Evolutionary conservation across 2,797 vertebrate genomes (phyloP), one percentile per base, ranked within the genome.

Genomic region (Chelon labrosus): DNA sequence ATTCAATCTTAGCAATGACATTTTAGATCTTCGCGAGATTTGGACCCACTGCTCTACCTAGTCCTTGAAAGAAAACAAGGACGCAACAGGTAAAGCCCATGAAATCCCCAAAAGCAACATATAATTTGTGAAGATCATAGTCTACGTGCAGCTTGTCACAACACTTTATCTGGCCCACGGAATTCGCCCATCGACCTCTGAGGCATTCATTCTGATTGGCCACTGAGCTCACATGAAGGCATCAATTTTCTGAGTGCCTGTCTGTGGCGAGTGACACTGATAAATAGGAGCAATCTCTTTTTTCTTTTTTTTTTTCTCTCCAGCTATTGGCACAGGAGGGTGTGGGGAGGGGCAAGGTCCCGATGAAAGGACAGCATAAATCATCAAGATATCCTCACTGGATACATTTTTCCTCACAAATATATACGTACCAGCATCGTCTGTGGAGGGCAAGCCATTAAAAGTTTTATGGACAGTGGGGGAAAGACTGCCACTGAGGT

Each of bases 231-330:
- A 70, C 69, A 82, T 53, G 58, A 59, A 63, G 47, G 62, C 83
- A 87, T 90, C 75, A 77, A 82, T 89, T 91, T 83, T 84, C 75
- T 41, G 73, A 88, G 59, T 56, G 65, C 72, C 54, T 75, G 77
- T 91, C 86, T 84, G 72, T 67, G 52, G 69, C 60, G 55, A 86
- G 54, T 89, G 93, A 92, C 91, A 90, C 74, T 93, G 92, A 93
- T 86, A 83, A 88, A 92, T 93, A 88, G 81, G 68, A 74, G 69
- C 85, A 91, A 92, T 89, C 77, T 62, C 47, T 70, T 58, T 71
- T 86, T 68, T 86, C 73, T 63, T 74, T 31, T 31, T 5, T 7
- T 31, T 31, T 31, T 31, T 31, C 31, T 37, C 62, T 65, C 47
- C 47, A 70, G 72, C 70, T 82, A 74, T 65, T 83, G 74, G 39